These are phyloP conservation scores for Caenorhabditis inopinata DNA, from an alignment of 1,140 invertebrate species.

Conservation along the genomic window DNA sequence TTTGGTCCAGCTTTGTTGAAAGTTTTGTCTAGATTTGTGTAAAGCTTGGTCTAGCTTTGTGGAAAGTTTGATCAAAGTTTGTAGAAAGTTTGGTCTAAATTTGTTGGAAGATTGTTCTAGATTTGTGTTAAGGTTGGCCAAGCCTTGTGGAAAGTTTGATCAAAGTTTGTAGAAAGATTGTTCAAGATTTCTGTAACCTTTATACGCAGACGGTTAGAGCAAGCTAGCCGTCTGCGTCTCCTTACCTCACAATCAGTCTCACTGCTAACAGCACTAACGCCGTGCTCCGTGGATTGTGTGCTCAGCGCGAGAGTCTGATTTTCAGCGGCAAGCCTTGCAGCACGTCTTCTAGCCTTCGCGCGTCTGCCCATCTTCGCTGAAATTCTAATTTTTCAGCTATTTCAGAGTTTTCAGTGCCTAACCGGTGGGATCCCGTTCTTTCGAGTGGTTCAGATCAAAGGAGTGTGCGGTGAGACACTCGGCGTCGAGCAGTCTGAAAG, in stretches of 20 bases:
- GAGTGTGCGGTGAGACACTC: not conserved
- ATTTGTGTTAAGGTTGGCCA: not conserved
- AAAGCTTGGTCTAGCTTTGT: not conserved
- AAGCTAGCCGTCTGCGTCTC: not conserved
- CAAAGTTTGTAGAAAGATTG: not conserved
- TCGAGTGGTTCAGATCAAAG: not conserved
- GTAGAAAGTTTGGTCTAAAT: too few species aligned
- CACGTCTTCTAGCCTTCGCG: conserved; percentile 7
- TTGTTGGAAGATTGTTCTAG: not conserved
- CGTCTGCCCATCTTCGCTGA: not conserved
- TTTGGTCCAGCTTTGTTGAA: too few species aligned
- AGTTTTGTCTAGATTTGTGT: not conserved
- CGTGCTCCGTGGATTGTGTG: not conserved
- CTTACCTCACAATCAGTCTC: conserved; percentile 18
- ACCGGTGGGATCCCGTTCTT: not conserved
- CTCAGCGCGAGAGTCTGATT: not conserved
- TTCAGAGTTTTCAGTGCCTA: not conserved
- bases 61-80: not conserved
- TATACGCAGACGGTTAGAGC: too few species aligned
- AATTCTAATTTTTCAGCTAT: not conserved
- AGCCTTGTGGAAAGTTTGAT: too few species aligned
- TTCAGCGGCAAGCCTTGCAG: not conserved
- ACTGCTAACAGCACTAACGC: not conserved
- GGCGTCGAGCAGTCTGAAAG: conserved; percentile 18
- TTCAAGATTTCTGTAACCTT: too few species aligned